phyloP scores from a whole-genome alignment of 2,113 vertebrate species.

The Lampris incognitus region DNA sequence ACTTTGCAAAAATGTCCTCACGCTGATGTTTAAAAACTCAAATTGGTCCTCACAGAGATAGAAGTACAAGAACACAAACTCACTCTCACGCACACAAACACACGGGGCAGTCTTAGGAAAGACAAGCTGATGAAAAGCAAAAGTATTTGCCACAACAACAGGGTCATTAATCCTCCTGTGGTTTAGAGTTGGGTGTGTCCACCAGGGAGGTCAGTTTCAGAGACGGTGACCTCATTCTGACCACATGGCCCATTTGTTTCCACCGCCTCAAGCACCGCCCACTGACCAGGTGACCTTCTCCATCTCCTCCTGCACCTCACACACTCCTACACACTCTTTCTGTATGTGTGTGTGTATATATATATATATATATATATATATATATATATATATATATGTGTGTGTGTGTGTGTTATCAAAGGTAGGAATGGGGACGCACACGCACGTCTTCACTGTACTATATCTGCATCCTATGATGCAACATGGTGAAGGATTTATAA shows the following conservation, averaged over 20 bases:
- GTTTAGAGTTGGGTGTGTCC: conserved; percentile 9
- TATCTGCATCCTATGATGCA: too few species aligned
- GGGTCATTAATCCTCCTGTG: conserved; percentile 7
- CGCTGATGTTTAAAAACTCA: too few species aligned
- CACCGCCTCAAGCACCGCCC: neutral
- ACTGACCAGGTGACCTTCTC: neutral
- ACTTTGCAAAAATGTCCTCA: too few species aligned
- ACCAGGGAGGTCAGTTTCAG: conserved; percentile 13
- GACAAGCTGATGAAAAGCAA: too few species aligned
- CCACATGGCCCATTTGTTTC: neutral
- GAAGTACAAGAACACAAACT: too few species aligned
- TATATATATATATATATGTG: neutral
- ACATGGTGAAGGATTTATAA: too few species aligned
- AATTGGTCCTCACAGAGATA: too few species aligned
- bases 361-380: conserved; percentile 3
- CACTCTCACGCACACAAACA: too few species aligned
- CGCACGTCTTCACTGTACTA: too few species aligned
- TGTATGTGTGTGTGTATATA: too few species aligned
- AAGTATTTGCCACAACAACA: neutral
- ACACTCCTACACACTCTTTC: neutral
- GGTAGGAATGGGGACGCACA: too few species aligned
- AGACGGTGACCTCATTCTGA: conserved; percentile 33
- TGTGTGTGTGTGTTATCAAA: neutral
- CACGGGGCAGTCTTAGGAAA: too few species aligned
- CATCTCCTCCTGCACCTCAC: neutral